Evolutionary conservation across 2,888 invertebrate genomes (phyloP).

Genomic region (Caenorhabditis sulstoni): DNA sequence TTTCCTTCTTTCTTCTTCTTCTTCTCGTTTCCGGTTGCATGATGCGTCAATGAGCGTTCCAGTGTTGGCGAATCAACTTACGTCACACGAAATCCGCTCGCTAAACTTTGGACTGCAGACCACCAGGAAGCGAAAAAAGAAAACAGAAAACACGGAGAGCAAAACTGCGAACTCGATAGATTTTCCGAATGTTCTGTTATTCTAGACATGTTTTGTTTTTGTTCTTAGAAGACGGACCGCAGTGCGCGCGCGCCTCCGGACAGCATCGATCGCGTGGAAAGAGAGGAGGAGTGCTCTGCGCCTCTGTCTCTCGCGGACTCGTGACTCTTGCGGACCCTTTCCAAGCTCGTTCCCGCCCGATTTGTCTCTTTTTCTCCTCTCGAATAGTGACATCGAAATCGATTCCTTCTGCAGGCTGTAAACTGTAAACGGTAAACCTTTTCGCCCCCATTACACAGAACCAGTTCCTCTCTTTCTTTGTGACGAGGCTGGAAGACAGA

Average conservation of each 20-base stretch:
- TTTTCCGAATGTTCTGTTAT: neutral
- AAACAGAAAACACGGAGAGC: slow-evolving; percentile 5
- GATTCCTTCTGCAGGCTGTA: slow-evolving; percentile 1
- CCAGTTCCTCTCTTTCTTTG: slow-evolving; percentile 5
- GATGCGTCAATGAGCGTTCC: slow-evolving; percentile 28
- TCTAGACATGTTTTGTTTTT: neutral
- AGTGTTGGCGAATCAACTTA: slow-evolving; percentile 7
- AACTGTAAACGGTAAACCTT: no score
- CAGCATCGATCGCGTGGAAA: slow-evolving; percentile 18
- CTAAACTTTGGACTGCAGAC: slow-evolving; percentile 47
- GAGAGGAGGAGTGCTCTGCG: slow-evolving; percentile 6
- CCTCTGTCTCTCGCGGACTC: slow-evolving; percentile 19
- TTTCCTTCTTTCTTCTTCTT: slow-evolving; percentile 35
- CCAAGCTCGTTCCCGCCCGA: slow-evolving; percentile 21
- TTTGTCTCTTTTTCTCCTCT: slow-evolving; percentile 2
- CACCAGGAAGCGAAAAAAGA: slow-evolving; percentile 21
- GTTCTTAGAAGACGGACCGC: no score
- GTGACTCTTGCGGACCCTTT: slow-evolving; percentile 31
- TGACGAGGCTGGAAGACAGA: no score
- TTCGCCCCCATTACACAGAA: neutral
- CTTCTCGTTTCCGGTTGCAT: slow-evolving; percentile 47
- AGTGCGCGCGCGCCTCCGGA: no score
- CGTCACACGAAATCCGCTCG: slow-evolving; percentile 51
- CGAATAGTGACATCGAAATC: neutral
- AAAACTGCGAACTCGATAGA: no score